These are phyloP conservation scores for Sandelia bainsii DNA, from an alignment of 2,797 vertebrate genomes.

Conservation along the genomic window DNA sequence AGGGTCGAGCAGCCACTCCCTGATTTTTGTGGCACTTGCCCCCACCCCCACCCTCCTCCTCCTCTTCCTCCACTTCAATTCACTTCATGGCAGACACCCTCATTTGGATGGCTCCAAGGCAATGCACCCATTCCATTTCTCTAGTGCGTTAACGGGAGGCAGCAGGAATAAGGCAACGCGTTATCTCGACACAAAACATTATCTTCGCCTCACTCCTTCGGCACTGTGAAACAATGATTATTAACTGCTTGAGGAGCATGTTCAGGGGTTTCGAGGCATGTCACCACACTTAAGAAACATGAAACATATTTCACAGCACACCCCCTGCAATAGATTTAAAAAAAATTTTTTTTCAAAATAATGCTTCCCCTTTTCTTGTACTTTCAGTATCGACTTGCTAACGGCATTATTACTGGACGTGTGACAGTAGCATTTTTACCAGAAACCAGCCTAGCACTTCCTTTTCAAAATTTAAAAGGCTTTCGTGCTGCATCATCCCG, in stretches of 20 bases:
- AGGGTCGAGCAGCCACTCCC: conserved; percentile 86
- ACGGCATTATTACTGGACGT: conserved; percentile 67
- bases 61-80: conserved; percentile 59
- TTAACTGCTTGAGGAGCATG: conserved; percentile 70
- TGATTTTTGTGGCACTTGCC: conserved; percentile 84
- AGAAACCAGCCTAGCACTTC: conserved; percentile 79
- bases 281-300: conserved; percentile 67
- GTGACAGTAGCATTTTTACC: conserved; percentile 71
- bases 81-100: conserved; percentile 75
- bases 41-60: conserved; percentile 42
- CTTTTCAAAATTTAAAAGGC: conserved; percentile 78
- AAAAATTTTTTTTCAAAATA: conserved; percentile 14
- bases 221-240: conserved; percentile 76
- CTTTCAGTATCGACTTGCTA: conserved; percentile 50
- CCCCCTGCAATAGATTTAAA: conserved; percentile 23
- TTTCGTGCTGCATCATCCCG: conserved; percentile 62
- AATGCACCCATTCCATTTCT: conserved; percentile 74
- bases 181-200: conserved; percentile 77
- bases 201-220: conserved; percentile 67
- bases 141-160: conserved; percentile 71
- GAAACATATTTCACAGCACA: conserved; percentile 61
- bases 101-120: conserved; percentile 79
- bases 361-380: conserved; percentile 55
- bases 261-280: conserved; percentile 63
- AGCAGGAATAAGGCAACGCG: conserved; percentile 68